Evolutionary conservation across 2,113 vertebrate genomes (phyloP).

Genomic region (Maccullochella peelii): DNA sequence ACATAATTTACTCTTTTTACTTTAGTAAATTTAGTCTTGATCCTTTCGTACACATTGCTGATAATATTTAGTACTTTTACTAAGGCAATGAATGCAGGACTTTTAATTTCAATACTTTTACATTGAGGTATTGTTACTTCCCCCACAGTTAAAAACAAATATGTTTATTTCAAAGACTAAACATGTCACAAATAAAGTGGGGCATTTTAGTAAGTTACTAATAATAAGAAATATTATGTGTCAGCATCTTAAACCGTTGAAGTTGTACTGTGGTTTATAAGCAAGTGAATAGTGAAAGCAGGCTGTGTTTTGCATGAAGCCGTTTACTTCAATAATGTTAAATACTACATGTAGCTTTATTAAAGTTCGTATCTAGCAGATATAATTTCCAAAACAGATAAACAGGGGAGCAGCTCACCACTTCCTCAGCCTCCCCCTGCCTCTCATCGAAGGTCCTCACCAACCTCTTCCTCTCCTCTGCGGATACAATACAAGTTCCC

Average conservation of each 20-base stretch:
- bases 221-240: too few relatives aligned
- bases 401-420: conserved; percentile 81
- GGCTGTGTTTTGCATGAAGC: not conserved
- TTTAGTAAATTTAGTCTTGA: too few relatives aligned
- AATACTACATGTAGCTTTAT: not conserved
- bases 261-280: not conserved
- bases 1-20: too few relatives aligned
- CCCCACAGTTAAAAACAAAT: not conserved
- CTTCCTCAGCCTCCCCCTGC: conserved; percentile 92
- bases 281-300: not conserved
- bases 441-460: conserved; percentile 93
- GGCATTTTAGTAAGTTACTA: too few relatives aligned
- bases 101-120: not conserved
- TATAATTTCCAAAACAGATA: not conserved
- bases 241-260: not conserved
- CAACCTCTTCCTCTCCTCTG: conserved; percentile 95
- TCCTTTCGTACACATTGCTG: too few relatives aligned
- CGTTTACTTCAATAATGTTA: not conserved
- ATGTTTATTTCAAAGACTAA: not conserved
- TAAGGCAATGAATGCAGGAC: too few relatives aligned
- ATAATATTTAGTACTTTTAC: too few relatives aligned
- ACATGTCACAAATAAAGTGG: too few relatives aligned
- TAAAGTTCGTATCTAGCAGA: not conserved
- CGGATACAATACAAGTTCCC: conserved; percentile 29
- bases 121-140: not conserved